These are phyloP conservation scores for Scelioninae gen. 1 DNA, from an alignment of 2,888 invertebrate genomes.

Conservation along the genomic window DNA sequence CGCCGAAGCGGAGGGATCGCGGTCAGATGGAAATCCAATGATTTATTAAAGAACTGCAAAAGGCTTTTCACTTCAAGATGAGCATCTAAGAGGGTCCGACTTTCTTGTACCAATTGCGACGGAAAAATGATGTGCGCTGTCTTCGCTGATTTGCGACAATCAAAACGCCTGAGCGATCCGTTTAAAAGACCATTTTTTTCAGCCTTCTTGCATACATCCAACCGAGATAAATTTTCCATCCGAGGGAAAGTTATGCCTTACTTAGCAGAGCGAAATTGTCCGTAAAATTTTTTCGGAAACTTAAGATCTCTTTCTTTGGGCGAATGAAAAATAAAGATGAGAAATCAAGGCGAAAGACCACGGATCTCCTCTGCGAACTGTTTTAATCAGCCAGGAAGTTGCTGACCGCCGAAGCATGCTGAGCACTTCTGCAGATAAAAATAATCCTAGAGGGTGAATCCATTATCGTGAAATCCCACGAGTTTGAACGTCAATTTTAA, in stretches of 20 bases:
- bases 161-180: conserved; percentile 10
- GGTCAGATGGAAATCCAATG: conserved; percentile 75
- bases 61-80: conserved; percentile 68
- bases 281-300: conserved; percentile 76
- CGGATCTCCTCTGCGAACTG: conserved; percentile 40
- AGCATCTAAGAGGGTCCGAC: too few species aligned
- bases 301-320: conserved; percentile 73
- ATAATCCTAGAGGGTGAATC: conserved; percentile 51
- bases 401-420: conserved; percentile 47
- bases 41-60: conserved; percentile 75
- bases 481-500: conserved; percentile 20
- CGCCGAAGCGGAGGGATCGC: too few species aligned
- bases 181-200: conserved; percentile 14
- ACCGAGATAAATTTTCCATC: conserved; percentile 15
- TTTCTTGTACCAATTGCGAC: conserved; percentile 4
- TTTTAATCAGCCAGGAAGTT: conserved; percentile 52
- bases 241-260: conserved; percentile 26
- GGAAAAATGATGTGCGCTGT: conserved; percentile 2
- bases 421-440: conserved; percentile 48
- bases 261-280: conserved; percentile 71
- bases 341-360: conserved; percentile 41
- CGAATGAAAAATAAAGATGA: conserved; percentile 69
- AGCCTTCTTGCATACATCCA: neutral
- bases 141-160: conserved; percentile 15
- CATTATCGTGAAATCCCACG: conserved; percentile 35